Percentiles rank a stretch among this genome's conserved stretches.
Evolutionary conservation across 1,140 invertebrate species (phyloP).

Genomic region (Melitaea cinxia): DNA sequence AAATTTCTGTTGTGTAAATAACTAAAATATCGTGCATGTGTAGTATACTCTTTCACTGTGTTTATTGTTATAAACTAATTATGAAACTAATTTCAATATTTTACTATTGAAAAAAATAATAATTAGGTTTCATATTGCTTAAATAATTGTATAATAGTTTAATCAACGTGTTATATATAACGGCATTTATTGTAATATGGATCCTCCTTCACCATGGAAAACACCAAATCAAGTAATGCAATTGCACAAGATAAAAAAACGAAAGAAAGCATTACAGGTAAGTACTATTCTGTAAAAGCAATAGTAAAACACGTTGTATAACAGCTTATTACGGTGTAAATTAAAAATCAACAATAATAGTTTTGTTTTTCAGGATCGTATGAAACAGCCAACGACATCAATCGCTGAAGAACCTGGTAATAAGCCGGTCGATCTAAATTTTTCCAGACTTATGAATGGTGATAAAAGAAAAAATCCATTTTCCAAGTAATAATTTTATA

Average conservation of each 20-base stretch:
- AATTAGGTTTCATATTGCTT: neutral
- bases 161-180: neutral
- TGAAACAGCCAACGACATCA: constrained; percentile 66
- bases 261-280: constrained; percentile 87
- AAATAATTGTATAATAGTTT: neutral
- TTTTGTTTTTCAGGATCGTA: constrained; percentile 67
- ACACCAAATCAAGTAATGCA: constrained; percentile 85
- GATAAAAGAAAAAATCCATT: constrained; percentile 91
- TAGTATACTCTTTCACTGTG: no score
- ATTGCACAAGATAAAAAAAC: constrained; percentile 85
- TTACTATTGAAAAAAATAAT: constrained; percentile 1
- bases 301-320: neutral
- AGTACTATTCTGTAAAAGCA: constrained; percentile 45
- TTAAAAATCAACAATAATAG: constrained; percentile 1
- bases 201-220: constrained; percentile 77
- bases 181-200: constrained; percentile 41
- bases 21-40: no score
- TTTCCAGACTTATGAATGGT: constrained; percentile 72
- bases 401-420: constrained; percentile 51
- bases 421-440: constrained; percentile 61
- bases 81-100: no score
- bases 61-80: no score
- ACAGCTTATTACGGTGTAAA: neutral
- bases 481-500: constrained; percentile 80
- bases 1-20: no score